Evolutionary conservation across 2,113 vertebrate species (phyloP).

Genomic region (Tenrec ecaudatus): DNA sequence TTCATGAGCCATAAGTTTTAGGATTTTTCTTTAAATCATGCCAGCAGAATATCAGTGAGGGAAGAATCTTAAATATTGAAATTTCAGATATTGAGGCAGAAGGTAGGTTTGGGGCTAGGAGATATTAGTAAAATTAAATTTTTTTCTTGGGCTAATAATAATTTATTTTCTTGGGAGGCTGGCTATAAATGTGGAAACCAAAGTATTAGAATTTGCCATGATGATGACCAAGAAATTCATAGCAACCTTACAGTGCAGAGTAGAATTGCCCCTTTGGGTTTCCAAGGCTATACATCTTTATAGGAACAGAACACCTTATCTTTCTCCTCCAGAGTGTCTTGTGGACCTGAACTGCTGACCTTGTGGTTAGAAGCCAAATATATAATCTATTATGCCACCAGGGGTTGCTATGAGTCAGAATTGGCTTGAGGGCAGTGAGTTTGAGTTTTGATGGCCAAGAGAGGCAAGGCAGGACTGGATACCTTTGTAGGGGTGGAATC

Average conservation of each 20-base stretch:
- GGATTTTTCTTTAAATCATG: conserved; percentile 56
- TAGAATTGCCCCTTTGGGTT: too few species aligned
- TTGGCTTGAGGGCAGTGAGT: too few species aligned
- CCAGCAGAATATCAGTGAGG: conserved; percentile 1
- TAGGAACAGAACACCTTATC: too few species aligned
- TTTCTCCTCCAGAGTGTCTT: too few species aligned
- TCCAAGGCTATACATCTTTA: too few species aligned
- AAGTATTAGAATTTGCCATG: conserved; percentile 41
- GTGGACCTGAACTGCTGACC: too few species aligned
- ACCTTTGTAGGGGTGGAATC: conserved; percentile 11
- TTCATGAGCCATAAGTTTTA: conserved; percentile 62
- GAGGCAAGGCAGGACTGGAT: conserved; percentile 15
- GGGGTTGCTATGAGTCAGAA: too few species aligned
- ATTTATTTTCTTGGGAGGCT: conserved; percentile 59
- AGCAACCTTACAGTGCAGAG: too few species aligned
- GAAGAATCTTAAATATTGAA: conserved; percentile 63
- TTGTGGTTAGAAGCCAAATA: too few species aligned
- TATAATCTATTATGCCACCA: neutral
- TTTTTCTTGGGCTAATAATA: conserved; percentile 65
- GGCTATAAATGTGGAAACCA: conserved; percentile 54
- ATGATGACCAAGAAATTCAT: too few species aligned
- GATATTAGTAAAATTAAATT: conserved; percentile 62
- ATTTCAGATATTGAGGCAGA: conserved; percentile 63
- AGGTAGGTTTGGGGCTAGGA: conserved; percentile 63
- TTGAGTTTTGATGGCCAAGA: neutral